Percentiles rank a stretch among this genome's conserved stretches.
phyloP scores from a whole-genome alignment of 2,113 vertebrate species.

The Pristiophorus japonicus region DNA sequence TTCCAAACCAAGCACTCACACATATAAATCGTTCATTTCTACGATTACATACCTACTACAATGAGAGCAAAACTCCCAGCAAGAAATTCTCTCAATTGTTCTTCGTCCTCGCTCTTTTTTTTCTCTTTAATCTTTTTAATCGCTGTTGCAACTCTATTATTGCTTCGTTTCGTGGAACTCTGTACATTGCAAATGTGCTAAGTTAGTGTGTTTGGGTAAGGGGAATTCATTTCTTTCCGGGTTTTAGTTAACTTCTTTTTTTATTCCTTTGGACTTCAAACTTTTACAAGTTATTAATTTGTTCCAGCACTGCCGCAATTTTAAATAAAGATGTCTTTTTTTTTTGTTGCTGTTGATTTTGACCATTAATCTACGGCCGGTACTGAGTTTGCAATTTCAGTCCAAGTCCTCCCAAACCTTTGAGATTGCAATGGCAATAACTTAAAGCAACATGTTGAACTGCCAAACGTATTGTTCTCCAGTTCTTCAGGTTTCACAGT shows the following conservation, averaged over 20 bases:
- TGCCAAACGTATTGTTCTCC: slow-evolving; percentile 23
- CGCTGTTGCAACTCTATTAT: background rate
- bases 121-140: background rate
- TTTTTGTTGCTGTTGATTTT: slow-evolving; percentile 12
- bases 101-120: no score
- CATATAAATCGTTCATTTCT: background rate
- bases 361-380: background rate
- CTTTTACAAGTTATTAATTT: background rate
- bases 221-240: background rate
- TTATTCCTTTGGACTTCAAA: background rate
- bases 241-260: background rate
- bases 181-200: background rate
- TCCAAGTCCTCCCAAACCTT: background rate
- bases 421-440: background rate
- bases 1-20: background rate
- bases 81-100: background rate
- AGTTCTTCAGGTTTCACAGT: slow-evolving; percentile 20
- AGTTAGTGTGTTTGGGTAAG: background rate
- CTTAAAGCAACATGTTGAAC: slow-evolving; percentile 9
- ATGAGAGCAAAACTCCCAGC: background rate
- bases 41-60: background rate
- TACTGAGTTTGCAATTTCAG: background rate
- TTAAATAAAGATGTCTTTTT: background rate
- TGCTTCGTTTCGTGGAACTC: background rate
- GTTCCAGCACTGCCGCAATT: background rate